Base-by-base conservation (phyloP, 1,140 invertebrate genomes). In the Brachionus plicatilis region DNA sequence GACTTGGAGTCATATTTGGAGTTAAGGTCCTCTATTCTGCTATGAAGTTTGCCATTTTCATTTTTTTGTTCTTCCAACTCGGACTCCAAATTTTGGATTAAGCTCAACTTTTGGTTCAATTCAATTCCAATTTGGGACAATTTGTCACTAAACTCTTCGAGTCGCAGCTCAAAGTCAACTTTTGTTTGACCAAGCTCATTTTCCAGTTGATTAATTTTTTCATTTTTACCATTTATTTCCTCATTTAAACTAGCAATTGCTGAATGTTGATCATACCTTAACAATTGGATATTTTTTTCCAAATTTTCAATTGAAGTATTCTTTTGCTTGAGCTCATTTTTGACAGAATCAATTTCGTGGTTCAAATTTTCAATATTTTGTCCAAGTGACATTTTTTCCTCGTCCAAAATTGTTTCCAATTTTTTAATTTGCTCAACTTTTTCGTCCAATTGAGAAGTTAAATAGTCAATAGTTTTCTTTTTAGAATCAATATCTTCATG, bases 1-100 rank as follows among this genome's bases (percentile, higher is more conserved):
- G 53, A 45, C 27, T 82, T 82, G 3, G 79, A 60, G 7, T 82
- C 79, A 65, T 33, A 45, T 82, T 82, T 47, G 20, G 33, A 41
- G 11, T 45, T 60, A 17, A 82, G 24, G n/a, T 82, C 53, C 6
- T 41, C 79, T 29, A 82, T n/a, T 68, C 45, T 82, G n/a, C 14
- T 1, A 7, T 33, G 2, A 4, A 65, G 17, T 45, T 82, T 76
- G 11, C 20, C 2, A 47, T 76, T 76, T 47, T 76, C 72, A 45
- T 27, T 11, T 82, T 45, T 82, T 33, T 60, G 79, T 60, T 45
- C 33, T 11, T 24, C 37, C 17, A 68, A 60, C 3, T 82, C 43
- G 7, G 14, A 6, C 33, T 68, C 79, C 37, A 68, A 41, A 29
- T 68, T 53, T 60, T 79, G 24, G 3, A 79, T 29, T 6, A 20